phyloP scores from a whole-genome alignment of 2,797 vertebrate species.

The Megalops cyprinoides region DNA sequence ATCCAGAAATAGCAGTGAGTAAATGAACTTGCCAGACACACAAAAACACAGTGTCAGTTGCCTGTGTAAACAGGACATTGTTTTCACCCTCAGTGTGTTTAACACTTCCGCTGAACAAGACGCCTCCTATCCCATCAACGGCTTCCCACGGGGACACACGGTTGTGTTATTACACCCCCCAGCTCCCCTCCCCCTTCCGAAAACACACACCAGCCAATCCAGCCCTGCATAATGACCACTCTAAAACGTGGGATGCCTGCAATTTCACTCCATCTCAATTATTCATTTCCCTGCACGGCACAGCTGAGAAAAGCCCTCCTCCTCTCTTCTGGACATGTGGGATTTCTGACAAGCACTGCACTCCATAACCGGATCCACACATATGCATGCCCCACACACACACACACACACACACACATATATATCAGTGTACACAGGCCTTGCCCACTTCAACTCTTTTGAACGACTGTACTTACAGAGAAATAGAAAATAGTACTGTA shows the following conservation, averaged over 20 bases:
- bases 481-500: constrained; percentile 22
- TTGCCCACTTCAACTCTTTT: neutral
- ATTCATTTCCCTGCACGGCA: constrained; percentile 4
- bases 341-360: constrained; percentile 13
- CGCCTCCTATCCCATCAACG: neutral
- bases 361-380: neutral
- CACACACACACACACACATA: neutral
- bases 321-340: neutral
- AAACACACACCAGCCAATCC: no score
- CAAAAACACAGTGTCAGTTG: neutral
- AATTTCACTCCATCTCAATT: constrained; percentile 17
- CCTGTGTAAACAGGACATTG: constrained; percentile 25
- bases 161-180: constrained; percentile 19
- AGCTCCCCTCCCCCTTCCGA: constrained; percentile 8
- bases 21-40: neutral
- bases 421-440: neutral
- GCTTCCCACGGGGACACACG: neutral
- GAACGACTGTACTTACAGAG: neutral
- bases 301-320: neutral
- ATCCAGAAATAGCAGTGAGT: neutral
- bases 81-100: constrained; percentile 27
- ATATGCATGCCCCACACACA: neutral
- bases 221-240: constrained; percentile 25
- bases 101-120: constrained; percentile 27
- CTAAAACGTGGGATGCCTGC: constrained; percentile 12